These are phyloP conservation scores for Spinibarbus caldwelli DNA, from an alignment of 2,797 vertebrate species.

Conservation along the genomic window DNA sequence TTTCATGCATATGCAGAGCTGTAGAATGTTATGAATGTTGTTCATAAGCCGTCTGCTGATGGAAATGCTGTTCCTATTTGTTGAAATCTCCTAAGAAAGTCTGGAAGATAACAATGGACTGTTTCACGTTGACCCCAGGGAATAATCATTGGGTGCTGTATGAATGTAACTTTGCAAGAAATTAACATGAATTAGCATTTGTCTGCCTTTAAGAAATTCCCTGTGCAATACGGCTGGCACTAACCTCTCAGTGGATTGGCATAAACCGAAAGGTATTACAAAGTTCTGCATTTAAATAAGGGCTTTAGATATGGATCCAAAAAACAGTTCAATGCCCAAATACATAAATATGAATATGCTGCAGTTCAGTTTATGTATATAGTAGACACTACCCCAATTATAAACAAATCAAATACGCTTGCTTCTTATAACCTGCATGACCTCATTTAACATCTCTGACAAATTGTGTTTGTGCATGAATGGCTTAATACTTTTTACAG, in stretches of 20 bases:
- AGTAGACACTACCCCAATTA: neutral
- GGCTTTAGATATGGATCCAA: slow-evolving; percentile 31
- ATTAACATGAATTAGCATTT: slow-evolving; percentile 46
- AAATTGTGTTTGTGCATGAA: neutral
- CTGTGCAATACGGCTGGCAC: neutral
- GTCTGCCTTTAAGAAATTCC: slow-evolving; percentile 30
- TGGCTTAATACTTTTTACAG: neutral
- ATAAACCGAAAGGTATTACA: slow-evolving; percentile 27
- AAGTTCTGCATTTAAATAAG: slow-evolving; percentile 41
- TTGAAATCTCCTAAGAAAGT: neutral
- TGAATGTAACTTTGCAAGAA: slow-evolving; percentile 35
- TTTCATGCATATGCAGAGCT: too few relatives aligned
- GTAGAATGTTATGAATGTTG: neutral
- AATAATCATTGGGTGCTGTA: slow-evolving; percentile 29
- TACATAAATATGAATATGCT: slow-evolving; percentile 19
- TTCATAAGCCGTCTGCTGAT: neutral
- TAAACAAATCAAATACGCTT: neutral
- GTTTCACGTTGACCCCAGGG: slow-evolving; percentile 18
- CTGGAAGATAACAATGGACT: slow-evolving; percentile 7
- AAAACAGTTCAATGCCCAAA: slow-evolving; percentile 6
- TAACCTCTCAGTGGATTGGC: slow-evolving; percentile 29
- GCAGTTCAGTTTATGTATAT: neutral
- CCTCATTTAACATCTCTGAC: slow-evolving; percentile 16
- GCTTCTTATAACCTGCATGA: slow-evolving; percentile 18
- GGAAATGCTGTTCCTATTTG: neutral